Evolutionary conservation across 2,888 invertebrate genomes (phyloP).

Genomic region (Alentia gelatinosa): DNA sequence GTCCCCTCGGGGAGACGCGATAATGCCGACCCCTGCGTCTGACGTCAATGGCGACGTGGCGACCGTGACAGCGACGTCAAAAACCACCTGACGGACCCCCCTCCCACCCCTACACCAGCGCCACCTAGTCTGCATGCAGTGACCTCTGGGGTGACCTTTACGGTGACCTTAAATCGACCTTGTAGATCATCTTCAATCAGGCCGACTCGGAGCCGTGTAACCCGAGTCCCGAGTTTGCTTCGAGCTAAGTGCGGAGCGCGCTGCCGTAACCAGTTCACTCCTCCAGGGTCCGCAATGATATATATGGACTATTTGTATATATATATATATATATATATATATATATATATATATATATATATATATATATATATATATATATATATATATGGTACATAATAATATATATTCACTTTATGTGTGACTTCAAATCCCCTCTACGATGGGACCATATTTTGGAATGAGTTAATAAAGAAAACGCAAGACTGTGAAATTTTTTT

Average conservation of each 20-base stretch:
- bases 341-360: slow-evolving; percentile 35
- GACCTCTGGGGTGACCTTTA: neutral
- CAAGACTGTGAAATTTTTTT: no score
- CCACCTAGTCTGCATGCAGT: neutral
- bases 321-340: slow-evolving; percentile 18
- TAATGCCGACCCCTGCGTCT: neutral
- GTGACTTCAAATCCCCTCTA: no score
- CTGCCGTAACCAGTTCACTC: neutral
- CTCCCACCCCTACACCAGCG: slow-evolving; percentile 1
- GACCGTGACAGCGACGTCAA: neutral
- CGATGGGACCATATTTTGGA: no score
- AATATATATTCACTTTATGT: neutral
- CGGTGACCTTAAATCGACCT: slow-evolving; percentile 39
- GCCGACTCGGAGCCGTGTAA: slow-evolving; percentile 44
- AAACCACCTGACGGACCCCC: neutral
- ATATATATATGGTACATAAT: neutral
- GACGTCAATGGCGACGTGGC: neutral
- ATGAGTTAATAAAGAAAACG: no score
- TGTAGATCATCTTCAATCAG: slow-evolving; percentile 51
- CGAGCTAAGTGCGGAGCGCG: neutral
- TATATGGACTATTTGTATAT: neutral
- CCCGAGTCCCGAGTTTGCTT: slow-evolving; percentile 43
- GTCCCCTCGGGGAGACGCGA: neutral
- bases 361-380: neutral
- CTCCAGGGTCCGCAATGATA: neutral